Evolutionary conservation across 2,113 vertebrate genomes (phyloP), one percentile per base, ranked within the genome.

Genomic region (Tragelaphus imberbis): DNA sequence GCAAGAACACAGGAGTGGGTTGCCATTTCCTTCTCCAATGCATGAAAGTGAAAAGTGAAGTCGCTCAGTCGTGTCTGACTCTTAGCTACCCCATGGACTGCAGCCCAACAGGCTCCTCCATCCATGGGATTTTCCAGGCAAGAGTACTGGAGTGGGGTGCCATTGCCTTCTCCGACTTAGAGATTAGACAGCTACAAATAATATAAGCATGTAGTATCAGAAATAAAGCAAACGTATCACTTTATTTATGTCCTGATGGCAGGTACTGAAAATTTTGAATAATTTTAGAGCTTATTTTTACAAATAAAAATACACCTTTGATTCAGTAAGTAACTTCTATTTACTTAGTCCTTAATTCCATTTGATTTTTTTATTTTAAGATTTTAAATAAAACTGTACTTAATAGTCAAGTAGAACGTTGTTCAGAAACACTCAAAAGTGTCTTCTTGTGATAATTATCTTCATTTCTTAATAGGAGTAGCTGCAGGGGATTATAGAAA

Each of bases 241-340:
- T 71, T 71, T 75, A 40, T 75, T 40, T 75, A 86, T 96, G 92
- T 97, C 10, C 4, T 90, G 16, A 77, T 94, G 13, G 79, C 49
- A 97, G 96, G 93, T 91, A 93, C 51, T 88, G 15, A 3, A 94
- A 93, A 4, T 7, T 16, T 91, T 81, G 15, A 97, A 82, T 23
- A 71, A 96, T 95, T 95, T 96, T 95, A 96, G 86, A 27, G 2
- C 12, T 61, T 55, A 85, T 55, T 95, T 97, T 87, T 88, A 88
- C 59, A 97, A 63, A 89, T 97, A 97, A 94, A 56, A 56, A 56
- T 40, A 56, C 97, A 92, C 85, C 95, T 98, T 98, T 84, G 65
- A 93, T 95, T 56, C 80, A 93, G 23, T 88, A 30, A 93, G 33
- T 94, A 96, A 95, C 55, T 97, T 96, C 8, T 92, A 2, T 95